A percentile compares a stretch with the other conserved stretches of the same genome.
These are phyloP conservation scores for Lethrus apterus DNA, from an alignment of 1,140 invertebrate genomes.

Conservation along the genomic window DNA sequence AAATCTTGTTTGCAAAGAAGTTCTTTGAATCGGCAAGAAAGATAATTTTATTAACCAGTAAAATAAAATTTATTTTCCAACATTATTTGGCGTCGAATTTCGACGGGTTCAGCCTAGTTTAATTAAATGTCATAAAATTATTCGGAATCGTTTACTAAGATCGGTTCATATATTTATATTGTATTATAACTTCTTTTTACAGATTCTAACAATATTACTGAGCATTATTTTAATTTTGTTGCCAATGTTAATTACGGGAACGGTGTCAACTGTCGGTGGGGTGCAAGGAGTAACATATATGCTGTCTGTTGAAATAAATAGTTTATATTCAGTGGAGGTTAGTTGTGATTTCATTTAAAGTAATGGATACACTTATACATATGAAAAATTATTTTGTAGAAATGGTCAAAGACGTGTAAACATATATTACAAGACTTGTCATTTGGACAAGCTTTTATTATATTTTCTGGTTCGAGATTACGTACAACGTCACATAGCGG, in stretches of 20 bases:
- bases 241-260: conserved; percentile 1
- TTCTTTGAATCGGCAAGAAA: too few species aligned
- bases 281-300: background rate
- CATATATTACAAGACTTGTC: background rate
- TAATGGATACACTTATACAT: background rate
- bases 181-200: too few species aligned
- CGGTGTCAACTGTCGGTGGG: background rate
- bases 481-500: background rate
- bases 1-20: too few species aligned
- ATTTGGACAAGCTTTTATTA: background rate
- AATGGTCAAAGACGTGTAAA: background rate
- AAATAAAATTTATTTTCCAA: too few species aligned
- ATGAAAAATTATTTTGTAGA: background rate
- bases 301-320: conserved; percentile 1
- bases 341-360: background rate
- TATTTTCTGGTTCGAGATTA: background rate
- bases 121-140: too few species aligned
- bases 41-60: too few species aligned
- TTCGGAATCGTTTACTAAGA: too few species aligned
- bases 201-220: too few species aligned
- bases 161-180: too few species aligned
- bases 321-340: background rate
- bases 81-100: too few species aligned
- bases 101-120: too few species aligned
- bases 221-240: too few species aligned